Evolutionary conservation across 2,888 invertebrate genomes (phyloP), one percentile per base, ranked within the genome.

Genomic region (Notodromas monacha): DNA sequence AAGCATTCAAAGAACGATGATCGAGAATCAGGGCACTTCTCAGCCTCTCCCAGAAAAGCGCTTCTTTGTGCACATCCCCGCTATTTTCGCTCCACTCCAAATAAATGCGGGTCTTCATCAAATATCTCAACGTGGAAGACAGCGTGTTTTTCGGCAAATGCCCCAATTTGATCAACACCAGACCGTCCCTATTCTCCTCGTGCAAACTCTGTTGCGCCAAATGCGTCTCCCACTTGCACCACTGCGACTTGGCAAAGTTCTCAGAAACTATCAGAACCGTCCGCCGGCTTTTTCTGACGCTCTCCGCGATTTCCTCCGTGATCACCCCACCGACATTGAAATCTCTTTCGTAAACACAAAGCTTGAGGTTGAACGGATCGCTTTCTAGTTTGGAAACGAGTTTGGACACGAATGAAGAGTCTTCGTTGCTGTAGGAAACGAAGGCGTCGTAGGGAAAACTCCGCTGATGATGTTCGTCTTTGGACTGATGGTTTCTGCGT

Each of bases 141-240:
- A 62, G 41, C 40, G 60, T 51, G 37, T 51, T 51, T 29, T 45
- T 52, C 34, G 55, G 52, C 5, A 65, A 53, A 8, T 61, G 54
- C 8, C 61, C 63, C 38, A 64, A 45, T 41, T 60, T 58, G 12
- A 68, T 52, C 38, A 66, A 48, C 11, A 68, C 55, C 32, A 66
- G 42, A 3, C 45, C 56, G 2, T 58, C 56, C 3, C 48, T 48
- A 34, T 60, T 57, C 39, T 60, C 57, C 14, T 59, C 49, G 36
- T 63, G 60, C 33, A 63, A 46, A 32, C 63, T 52, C 40, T 63
- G 58, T 38, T 65, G 62, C 0, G 65, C 65, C 13, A 65, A 50
- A 38, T 63, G 61, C 8, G 64, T 61, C 41, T 68, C 68, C 58
- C 65, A 61, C 26, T 61, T 51, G 41, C 64, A 64, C 68, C 68